Evolutionary conservation across 2,797 vertebrate species (phyloP).

Genomic region (Chanos chanos): DNA sequence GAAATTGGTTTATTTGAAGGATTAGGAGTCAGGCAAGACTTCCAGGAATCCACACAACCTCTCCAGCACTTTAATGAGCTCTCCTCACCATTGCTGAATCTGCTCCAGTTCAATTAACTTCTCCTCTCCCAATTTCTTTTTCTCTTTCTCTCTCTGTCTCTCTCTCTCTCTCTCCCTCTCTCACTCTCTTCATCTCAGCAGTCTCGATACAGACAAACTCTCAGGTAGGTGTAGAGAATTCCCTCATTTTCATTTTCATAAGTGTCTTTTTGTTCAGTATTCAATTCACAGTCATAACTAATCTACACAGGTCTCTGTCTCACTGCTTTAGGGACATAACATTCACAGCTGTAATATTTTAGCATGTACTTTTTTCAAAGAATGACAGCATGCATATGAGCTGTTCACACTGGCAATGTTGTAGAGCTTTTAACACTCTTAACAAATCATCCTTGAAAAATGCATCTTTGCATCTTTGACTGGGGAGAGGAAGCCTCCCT

Average conservation of each 20-base stretch:
- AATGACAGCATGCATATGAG: too few species aligned
- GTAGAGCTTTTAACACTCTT: too few species aligned
- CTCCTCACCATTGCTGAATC: constrained; percentile 24
- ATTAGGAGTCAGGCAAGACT: background rate
- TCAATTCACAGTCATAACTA: background rate
- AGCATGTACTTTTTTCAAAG: too few species aligned
- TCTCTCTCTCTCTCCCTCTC: too few species aligned
- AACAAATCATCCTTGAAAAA: too few species aligned
- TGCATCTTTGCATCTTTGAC: too few species aligned
- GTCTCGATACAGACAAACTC: constrained; percentile 44
- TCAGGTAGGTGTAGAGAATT: constrained; percentile 38
- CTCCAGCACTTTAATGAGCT: constrained; percentile 29
- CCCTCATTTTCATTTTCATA: background rate
- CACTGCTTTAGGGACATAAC: too few species aligned
- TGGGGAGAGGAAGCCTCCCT: background rate
- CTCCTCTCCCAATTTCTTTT: constrained; percentile 16
- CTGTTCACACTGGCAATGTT: background rate
- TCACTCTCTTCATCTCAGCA: constrained; percentile 18
- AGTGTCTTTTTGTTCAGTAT: background rate
- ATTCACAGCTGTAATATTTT: too few species aligned
- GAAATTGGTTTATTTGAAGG: background rate
- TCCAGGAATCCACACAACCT: background rate
- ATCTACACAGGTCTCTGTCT: too few species aligned
- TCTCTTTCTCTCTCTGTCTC: constrained; percentile 28
- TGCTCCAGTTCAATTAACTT: constrained; percentile 42